Evolutionary conservation across 1,140 invertebrate species (phyloP).

Genomic region (Steinernema feltiae): DNA sequence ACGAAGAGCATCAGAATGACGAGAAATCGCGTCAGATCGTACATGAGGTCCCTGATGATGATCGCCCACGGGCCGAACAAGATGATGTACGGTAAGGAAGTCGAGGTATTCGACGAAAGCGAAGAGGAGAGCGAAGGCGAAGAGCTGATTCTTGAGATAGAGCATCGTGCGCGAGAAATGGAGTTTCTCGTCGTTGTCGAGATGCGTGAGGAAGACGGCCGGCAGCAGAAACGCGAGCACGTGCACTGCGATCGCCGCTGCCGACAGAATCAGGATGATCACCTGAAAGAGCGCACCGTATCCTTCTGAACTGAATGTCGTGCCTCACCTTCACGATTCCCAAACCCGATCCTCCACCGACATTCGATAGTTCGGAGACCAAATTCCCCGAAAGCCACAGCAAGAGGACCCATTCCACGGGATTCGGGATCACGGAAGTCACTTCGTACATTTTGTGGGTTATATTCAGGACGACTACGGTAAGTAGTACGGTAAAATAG

Average conservation of each 20-base stretch:
- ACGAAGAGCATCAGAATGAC: constrained; percentile 95
- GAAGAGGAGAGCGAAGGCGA: constrained; percentile 83
- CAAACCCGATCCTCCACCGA: constrained; percentile 84
- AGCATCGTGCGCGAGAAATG: constrained; percentile 57
- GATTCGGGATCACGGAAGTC: constrained; percentile 68
- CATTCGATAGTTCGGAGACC: constrained; percentile 90
- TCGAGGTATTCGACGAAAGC: constrained; percentile 95
- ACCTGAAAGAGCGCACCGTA: constrained; percentile 63
- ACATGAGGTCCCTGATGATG: constrained; percentile 64
- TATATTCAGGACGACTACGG: constrained; percentile 59
- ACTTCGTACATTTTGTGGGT: constrained; percentile 60
- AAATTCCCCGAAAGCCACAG: constrained; percentile 90
- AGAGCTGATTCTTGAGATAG: constrained; percentile 74
- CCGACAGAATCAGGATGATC: constrained; percentile 81
- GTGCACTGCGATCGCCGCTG: constrained; percentile 83
- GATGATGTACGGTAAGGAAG: constrained; percentile 82
- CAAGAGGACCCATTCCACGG: constrained; percentile 91
- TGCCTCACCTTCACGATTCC: constrained; percentile 62
- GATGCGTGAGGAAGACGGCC: constrained; percentile 61
- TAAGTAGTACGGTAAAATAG: constrained; percentile 85
- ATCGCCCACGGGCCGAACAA: constrained; percentile 93
- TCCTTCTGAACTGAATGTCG: constrained; percentile 65
- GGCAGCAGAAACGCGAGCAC: constrained; percentile 68
- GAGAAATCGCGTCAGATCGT: constrained; percentile 82
- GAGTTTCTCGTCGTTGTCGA: constrained; percentile 59